A percentile compares a stretch with the other conserved stretches of the same genome.
phyloP scores from a whole-genome alignment of 23 tunicate species.

The Ascidia mentula region DNA sequence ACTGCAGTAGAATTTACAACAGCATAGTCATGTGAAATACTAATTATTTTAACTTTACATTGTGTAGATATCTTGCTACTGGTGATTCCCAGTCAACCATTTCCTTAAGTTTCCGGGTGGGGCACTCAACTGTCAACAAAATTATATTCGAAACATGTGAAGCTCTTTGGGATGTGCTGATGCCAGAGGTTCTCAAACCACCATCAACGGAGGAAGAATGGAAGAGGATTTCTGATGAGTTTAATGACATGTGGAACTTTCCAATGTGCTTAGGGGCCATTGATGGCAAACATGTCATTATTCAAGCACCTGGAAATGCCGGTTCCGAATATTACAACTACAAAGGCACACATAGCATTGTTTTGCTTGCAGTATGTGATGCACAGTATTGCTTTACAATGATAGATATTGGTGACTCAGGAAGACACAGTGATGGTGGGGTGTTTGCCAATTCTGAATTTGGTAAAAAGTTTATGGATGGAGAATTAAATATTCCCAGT shows the following conservation, averaged over 20 bases:
- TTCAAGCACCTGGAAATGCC: too few species aligned
- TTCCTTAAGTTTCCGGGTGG: conserved; percentile 16
- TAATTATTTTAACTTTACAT: neutral
- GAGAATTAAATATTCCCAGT: neutral
- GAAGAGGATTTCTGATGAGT: neutral
- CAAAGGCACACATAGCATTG: conserved; percentile 8
- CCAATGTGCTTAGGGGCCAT: neutral
- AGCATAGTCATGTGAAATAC: conserved; percentile 2
- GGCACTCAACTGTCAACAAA: conserved; percentile 30
- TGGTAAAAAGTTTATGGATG: neutral
- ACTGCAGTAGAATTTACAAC: neutral
- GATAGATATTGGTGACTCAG: conserved; percentile 25
- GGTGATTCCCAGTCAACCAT: neutral
- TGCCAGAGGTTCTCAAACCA: conserved; percentile 9
- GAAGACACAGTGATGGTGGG: conserved; percentile 32
- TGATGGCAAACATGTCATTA: conserved; percentile 28
- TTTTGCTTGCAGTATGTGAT: conserved; percentile 25
- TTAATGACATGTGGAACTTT: conserved; percentile 1
- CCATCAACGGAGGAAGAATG: conserved; percentile 5
- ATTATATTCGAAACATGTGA: neutral
- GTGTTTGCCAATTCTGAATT: conserved; percentile 20
- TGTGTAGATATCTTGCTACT: neutral
- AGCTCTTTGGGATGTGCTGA: conserved; percentile 19
- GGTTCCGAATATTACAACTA: too few species aligned
- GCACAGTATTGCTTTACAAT: conserved; percentile 22